These are phyloP conservation scores for Pseudochromis fuscus DNA, from an alignment of 2,797 vertebrate genomes.

Conservation along the genomic window DNA sequence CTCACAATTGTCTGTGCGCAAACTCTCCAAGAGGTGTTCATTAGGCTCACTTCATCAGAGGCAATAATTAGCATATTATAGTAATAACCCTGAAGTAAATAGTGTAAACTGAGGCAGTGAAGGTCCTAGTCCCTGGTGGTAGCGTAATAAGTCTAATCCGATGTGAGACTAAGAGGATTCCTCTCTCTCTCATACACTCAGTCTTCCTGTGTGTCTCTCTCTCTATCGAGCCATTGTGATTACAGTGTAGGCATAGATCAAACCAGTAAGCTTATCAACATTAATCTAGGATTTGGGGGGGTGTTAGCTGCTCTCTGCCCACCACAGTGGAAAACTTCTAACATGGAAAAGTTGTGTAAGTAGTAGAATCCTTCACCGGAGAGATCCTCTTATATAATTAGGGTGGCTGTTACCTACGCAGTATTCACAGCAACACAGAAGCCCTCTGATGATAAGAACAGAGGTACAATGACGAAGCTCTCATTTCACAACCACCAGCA, in stretches of 20 bases:
- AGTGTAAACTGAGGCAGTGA: constrained; percentile 28
- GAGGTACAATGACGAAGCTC: neutral
- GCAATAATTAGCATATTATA: constrained; percentile 23
- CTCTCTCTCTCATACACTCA: constrained; percentile 37
- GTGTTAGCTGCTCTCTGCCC: constrained; percentile 17
- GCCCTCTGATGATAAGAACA: constrained; percentile 40
- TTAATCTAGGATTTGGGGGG: constrained; percentile 37
- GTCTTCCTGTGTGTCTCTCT: constrained; percentile 25
- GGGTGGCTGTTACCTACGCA: neutral
- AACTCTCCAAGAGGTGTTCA: neutral
- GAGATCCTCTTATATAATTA: constrained; percentile 36
- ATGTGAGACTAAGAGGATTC: constrained; percentile 69
- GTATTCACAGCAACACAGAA: constrained; percentile 21
- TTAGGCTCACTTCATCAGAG: constrained; percentile 11
- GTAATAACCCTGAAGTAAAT: constrained; percentile 40
- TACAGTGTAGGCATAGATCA: constrained; percentile 48
- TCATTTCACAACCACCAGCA: constrained; percentile 22
- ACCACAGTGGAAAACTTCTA: constrained; percentile 14
- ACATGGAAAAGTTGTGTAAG: constrained; percentile 24
- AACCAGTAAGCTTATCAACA: constrained; percentile 35
- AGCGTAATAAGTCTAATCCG: constrained; percentile 64
- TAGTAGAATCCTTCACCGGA: constrained; percentile 30
- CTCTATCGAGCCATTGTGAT: constrained; percentile 56
- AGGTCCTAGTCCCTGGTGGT: constrained; percentile 41
- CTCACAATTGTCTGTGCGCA: neutral